A percentile compares a stretch with the other conserved stretches of the same genome.
Evolutionary conservation across 2,113 vertebrate genomes (phyloP).

Genomic region (Miniopterus natalensis): DNA sequence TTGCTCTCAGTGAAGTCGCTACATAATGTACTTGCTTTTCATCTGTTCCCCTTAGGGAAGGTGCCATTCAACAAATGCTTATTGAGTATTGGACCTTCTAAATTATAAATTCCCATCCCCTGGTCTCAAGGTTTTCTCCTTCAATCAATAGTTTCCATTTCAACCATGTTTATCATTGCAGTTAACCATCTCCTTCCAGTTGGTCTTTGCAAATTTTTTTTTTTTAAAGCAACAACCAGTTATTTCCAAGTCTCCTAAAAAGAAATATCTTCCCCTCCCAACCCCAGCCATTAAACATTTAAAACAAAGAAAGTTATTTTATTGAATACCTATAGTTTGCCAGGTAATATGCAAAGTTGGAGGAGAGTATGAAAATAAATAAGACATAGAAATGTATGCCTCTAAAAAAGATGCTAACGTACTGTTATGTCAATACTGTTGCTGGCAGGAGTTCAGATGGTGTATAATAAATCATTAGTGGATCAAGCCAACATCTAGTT

Average conservation of each 20-base stretch:
- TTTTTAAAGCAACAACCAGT: slow-evolving; percentile 14
- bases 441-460: slow-evolving; percentile 39
- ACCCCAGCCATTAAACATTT: slow-evolving; percentile 31
- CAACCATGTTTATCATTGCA: slow-evolving; percentile 51
- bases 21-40: not conserved
- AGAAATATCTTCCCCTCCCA: not conserved
- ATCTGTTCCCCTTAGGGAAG: slow-evolving; percentile 46
- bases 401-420: slow-evolving; percentile 56
- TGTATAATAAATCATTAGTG: slow-evolving; percentile 60
- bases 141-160: slow-evolving; percentile 65
- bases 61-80: slow-evolving; percentile 55
- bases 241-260: slow-evolving; percentile 2
- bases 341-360: slow-evolving; percentile 28
- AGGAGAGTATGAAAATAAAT: not conserved
- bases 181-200: not conserved
- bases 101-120: slow-evolving; percentile 60
- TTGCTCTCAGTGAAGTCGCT: not conserved
- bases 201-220: slow-evolving; percentile 27
- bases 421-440: slow-evolving; percentile 18
- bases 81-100: slow-evolving; percentile 9
- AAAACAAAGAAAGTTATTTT: slow-evolving; percentile 36
- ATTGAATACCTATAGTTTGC: slow-evolving; percentile 8
- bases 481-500: slow-evolving; percentile 15
- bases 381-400: slow-evolving; percentile 10
- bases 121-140: slow-evolving; percentile 40